Evolutionary conservation across 2,888 invertebrate genomes (phyloP), one percentile per base, ranked within the genome.

Genomic region (Ichneumoninae sp.): DNA sequence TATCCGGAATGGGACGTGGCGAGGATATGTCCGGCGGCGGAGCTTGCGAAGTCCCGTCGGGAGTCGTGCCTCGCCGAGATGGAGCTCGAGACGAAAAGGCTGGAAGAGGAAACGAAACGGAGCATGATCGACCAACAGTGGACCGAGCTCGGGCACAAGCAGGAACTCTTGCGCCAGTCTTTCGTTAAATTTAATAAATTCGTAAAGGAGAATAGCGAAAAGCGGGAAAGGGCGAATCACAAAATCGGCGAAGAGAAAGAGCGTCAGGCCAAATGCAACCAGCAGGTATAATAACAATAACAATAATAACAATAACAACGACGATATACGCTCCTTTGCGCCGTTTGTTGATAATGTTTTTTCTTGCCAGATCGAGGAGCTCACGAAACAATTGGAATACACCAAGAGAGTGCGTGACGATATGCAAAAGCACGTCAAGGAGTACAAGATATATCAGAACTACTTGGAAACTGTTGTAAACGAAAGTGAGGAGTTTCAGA

Each of bases 181-280:
- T 96, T 96, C 87, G 94, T 95, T 57, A 95, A 95, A 89, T 96
- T 96, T 86, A 95, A 96, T 88, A 95, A 95, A 93, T 96, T 96
- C 87, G 95, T 96, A 6, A 94, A 95, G 87, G 96, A 96, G 89
- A 96, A 96, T 90, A 94, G 95, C 85, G 95, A 96, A 87, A 96
- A 96, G 88, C 95, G 95, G 13, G 95, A 95, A 75, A 94, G 96
- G 8, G 96, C 96, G 0, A 94, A 94, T 66, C 94, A 94, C 8
- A 96, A 96, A 90, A 95, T 96, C 91, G 91, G 90, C 0, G 95
- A 95, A 0, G 96, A 96, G 89, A 91, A 88, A 2, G 94, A 94
- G 30, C 93, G 95, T 0, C 93, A 95, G 76, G 91, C 93, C 75
- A 93, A 94, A 8, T 94, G 95, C 87, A 91, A 94, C 0, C 91